Conservation (phyloP, 2,797 vertebrate genomes). For the Staurois parvus region DNA sequence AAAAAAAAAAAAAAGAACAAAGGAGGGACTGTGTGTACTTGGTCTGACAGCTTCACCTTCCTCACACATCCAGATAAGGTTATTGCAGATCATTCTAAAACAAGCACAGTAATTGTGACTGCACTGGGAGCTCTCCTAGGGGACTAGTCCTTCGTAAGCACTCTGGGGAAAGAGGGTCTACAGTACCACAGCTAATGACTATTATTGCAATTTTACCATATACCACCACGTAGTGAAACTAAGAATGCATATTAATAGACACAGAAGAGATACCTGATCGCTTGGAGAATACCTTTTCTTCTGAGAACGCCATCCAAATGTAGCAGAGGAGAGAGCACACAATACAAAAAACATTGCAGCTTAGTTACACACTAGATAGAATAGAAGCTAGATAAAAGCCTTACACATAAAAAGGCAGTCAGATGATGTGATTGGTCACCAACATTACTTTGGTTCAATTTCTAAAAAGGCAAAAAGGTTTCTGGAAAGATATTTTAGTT, state of each 20-base stretch:
- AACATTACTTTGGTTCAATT: no score
- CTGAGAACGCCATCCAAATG: slow-evolving; percentile 85
- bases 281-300: slow-evolving; percentile 95
- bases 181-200: neutral
- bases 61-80: no score
- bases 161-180: neutral
- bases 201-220: neutral
- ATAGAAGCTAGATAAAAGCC: no score
- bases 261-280: slow-evolving; percentile 84
- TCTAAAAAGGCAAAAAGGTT: no score
- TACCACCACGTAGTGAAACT: neutral
- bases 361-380: slow-evolving; percentile 11
- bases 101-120: no score
- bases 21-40: no score
- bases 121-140: no score
- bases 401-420: neutral
- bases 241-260: slow-evolving; percentile 22
- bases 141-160: neutral
- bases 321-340: slow-evolving; percentile 71
- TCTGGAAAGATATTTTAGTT: no score
- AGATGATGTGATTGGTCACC: neutral
- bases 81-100: no score
- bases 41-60: no score
- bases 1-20: no score
- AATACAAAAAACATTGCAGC: slow-evolving; percentile 55